These are phyloP conservation scores for Macquaria australasica DNA, from an alignment of 2,113 vertebrate genomes.

Conservation along the genomic window DNA sequence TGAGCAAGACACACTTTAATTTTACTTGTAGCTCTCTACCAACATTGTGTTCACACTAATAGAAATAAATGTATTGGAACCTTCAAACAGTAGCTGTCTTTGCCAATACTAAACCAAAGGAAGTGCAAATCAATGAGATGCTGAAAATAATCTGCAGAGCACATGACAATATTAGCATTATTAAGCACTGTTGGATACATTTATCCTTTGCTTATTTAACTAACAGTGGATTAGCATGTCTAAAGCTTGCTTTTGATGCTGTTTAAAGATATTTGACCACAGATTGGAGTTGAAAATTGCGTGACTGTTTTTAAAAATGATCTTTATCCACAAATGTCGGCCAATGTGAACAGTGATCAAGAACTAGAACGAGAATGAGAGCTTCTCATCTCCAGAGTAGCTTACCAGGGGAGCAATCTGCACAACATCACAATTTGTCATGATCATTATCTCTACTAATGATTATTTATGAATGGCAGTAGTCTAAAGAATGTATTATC, in stretches of 20 bases:
- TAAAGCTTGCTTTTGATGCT: slow-evolving; percentile 1
- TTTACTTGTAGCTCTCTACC: background rate
- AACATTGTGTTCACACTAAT: background rate
- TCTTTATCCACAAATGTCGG: background rate
- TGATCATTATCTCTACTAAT: slow-evolving; percentile 21
- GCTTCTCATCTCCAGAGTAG: slow-evolving; percentile 20
- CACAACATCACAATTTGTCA: slow-evolving; percentile 14
- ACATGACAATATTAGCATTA: slow-evolving; percentile 4
- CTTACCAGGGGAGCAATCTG: background rate
- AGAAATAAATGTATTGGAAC: background rate
- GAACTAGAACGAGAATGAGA: slow-evolving; percentile 4
- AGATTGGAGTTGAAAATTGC: background rate
- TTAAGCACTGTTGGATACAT: background rate
- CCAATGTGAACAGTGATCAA: background rate
- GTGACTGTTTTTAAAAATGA: background rate
- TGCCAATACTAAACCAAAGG: slow-evolving; percentile 7
- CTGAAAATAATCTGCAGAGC: slow-evolving; percentile 22
- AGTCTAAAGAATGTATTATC: slow-evolving; percentile 7
- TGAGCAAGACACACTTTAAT: background rate
- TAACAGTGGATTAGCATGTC: slow-evolving; percentile 16
- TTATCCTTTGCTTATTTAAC: slow-evolving; percentile 5
- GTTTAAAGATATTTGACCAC: background rate
- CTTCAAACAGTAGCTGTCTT: slow-evolving; percentile 25
- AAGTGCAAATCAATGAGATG: background rate
- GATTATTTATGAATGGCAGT: slow-evolving; percentile 17